phyloP scores from a whole-genome alignment of 1,140 invertebrate genomes.

The Drosophila orosa region DNA sequence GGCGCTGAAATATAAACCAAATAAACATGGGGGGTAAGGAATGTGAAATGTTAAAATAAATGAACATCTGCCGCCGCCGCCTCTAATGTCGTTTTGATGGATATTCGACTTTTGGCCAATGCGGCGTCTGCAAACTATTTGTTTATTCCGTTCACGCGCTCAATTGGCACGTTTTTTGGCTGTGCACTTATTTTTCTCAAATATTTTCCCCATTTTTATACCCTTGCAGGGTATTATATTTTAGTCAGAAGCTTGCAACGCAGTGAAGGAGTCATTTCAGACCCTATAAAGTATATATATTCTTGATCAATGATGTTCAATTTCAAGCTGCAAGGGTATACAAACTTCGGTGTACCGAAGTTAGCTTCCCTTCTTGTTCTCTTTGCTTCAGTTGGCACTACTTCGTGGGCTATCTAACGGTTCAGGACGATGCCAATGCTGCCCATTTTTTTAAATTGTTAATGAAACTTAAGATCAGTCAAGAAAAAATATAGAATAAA shows the following conservation, averaged over 20 bases:
- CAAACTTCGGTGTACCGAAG: too few relatives aligned
- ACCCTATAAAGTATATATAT: too few relatives aligned
- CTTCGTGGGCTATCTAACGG: constrained; percentile 46
- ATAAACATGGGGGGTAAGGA: not conserved
- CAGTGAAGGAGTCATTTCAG: too few relatives aligned
- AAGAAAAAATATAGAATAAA: too few relatives aligned
- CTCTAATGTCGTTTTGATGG: constrained; percentile 68
- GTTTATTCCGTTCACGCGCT: constrained; percentile 63
- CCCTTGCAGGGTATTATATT: too few relatives aligned
- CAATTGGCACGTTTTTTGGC: constrained; percentile 70
- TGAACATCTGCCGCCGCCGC: constrained; percentile 30
- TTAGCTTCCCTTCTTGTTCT: too few relatives aligned
- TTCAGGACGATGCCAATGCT: not conserved
- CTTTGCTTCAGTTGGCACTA: constrained; percentile 28
- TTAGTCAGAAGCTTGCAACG: too few relatives aligned
- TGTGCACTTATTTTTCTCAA: constrained; percentile 49
- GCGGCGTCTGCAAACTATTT: constrained; percentile 33
- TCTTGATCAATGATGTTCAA: too few relatives aligned
- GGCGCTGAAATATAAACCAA: constrained; percentile 38
- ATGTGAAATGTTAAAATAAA: not conserved
- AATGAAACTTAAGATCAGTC: too few relatives aligned
- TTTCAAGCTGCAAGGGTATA: too few relatives aligned
- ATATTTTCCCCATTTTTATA: constrained; percentile 33
- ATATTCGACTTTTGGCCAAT: constrained; percentile 57
- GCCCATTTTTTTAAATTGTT: too few relatives aligned